Conservation (phyloP, 92 coral and sea anemone species). For the Phenganax subtilis region DNA sequence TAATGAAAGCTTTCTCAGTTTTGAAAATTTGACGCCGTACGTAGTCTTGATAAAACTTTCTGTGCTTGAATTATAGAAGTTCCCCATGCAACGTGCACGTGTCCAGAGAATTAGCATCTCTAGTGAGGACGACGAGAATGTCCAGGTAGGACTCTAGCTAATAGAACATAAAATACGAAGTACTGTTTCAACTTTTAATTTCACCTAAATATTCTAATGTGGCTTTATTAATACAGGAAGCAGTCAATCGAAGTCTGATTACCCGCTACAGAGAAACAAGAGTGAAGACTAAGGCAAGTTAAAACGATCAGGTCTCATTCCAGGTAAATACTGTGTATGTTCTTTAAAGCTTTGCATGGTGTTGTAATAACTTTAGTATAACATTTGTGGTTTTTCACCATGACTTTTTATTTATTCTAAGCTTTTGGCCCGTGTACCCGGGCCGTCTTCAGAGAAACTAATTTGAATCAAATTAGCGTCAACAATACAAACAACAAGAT, state of each 20-base stretch:
- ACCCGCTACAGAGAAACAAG: constrained; percentile 39
- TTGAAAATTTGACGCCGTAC: background rate
- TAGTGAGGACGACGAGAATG: constrained; percentile 12
- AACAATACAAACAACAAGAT: too few relatives aligned
- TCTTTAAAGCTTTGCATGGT: too few relatives aligned
- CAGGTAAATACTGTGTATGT: too few relatives aligned
- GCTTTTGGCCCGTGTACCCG: too few relatives aligned
- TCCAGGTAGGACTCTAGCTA: background rate
- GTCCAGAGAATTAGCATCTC: background rate
- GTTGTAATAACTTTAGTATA: too few relatives aligned
- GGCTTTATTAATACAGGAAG: constrained; percentile 34
- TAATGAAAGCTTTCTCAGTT: background rate
- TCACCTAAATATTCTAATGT: background rate
- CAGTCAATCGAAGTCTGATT: constrained; percentile 44
- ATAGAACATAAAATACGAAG: background rate
- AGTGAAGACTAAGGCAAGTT: constrained; percentile 46
- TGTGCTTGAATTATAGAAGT: background rate
- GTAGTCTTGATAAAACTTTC: background rate
- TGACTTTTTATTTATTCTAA: too few relatives aligned
- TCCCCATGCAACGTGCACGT: background rate
- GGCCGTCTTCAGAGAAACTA: too few relatives aligned
- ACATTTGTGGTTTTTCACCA: too few relatives aligned
- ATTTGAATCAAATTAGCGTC: too few relatives aligned
- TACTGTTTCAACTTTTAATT: background rate
- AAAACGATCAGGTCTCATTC: background rate